Base-by-base conservation (phyloP, 2,888 invertebrate species). In the Apomyelois bistriatella region DNA sequence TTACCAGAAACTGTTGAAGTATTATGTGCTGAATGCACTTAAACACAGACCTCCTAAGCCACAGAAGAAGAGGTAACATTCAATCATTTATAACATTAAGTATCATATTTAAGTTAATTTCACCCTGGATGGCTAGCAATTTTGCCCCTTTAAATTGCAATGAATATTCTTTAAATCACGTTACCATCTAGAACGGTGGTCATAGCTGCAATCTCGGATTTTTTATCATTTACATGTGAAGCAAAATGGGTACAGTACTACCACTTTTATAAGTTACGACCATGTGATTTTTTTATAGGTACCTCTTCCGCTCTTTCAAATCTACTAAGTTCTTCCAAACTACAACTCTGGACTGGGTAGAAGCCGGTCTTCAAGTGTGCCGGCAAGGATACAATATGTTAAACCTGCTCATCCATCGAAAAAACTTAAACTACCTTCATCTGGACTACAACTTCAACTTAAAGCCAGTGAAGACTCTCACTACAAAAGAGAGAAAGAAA, bases 271-370 rank as follows among this genome's bases (percentile, higher is more conserved):
- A n/a, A n/a, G n/a, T n/a, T n/a, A n/a, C n/a, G n/a, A n/a, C n/a
- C n/a, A n/a, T n/a, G n/a, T n/a, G n/a, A n/a, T n/a, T 53, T 52
- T 54, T 48, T 55, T 62, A 13, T 60, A 95, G 95, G 55, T 99
- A 99, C 74, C 90, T 99, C 43, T 99, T 99, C 93, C 94, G 99
- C 30, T 99, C 99, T 0, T 99, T 99, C 90, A 99, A 99, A 85
- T 97, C 99, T 0, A 99, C 99, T 0, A 99, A 99, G 85, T 99
- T 99, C 91, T 99, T 99, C 92, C 99, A 99, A 94, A 98, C 98
- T 0, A 99, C 99, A 0, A 98, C 98, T 0, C 90, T 99, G 64
- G 99, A 99, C 88, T 99, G 99, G 99, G 99, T 99, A 1, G 99
- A 99, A 86, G 99, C 98, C 9, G 99, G 99, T 3, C 88, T 99